Evolutionary conservation across 2,888 invertebrate species (phyloP).

Genomic region (Drosophila yooni): DNA sequence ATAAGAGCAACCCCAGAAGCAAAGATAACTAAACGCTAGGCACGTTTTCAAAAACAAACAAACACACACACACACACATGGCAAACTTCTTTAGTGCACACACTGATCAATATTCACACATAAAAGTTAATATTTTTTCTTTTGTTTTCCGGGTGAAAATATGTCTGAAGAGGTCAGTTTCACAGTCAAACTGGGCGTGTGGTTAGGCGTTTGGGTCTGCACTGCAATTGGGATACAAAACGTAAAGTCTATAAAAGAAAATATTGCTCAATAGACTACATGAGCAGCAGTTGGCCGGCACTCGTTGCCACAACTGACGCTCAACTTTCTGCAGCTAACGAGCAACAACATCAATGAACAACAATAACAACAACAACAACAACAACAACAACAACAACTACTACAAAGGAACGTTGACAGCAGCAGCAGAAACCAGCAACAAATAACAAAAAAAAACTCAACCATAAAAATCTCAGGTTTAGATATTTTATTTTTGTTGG

Average conservation of each 20-base stretch:
- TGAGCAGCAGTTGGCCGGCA: slow-evolving; percentile 27
- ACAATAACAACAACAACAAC: slow-evolving; percentile 18
- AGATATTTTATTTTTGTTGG: slow-evolving; percentile 52
- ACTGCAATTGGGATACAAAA: slow-evolving; percentile 51
- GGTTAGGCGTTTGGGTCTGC: slow-evolving; percentile 1
- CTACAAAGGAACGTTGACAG: slow-evolving; percentile 15
- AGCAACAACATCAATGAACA: slow-evolving; percentile 28
- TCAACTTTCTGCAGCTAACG: slow-evolving; percentile 45
- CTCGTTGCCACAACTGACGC: slow-evolving; percentile 28
- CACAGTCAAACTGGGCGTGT: slow-evolving; percentile 17
- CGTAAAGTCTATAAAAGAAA: slow-evolving; percentile 74
- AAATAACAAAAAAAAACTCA: slow-evolving; percentile 65
- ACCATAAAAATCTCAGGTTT: slow-evolving; percentile 79
- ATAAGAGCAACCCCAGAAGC: slow-evolving; percentile 22
- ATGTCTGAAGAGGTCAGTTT: slow-evolving; percentile 52
- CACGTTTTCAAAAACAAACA: slow-evolving; percentile 45
- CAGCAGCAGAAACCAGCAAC: slow-evolving; percentile 26
- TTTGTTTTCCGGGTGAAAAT: slow-evolving; percentile 61
- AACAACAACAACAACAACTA: slow-evolving; percentile 17
- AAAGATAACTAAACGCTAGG: slow-evolving; percentile 22
- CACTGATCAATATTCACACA: slow-evolving; percentile 41
- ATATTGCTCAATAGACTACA: slow-evolving; percentile 55
- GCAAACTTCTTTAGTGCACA: slow-evolving; percentile 4
- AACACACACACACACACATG: slow-evolving; percentile 6
- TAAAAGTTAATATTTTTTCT: slow-evolving; percentile 46